Percentiles rank a stretch among this genome's conserved stretches.
Conservation (phyloP, 2,113 vertebrate species). For the Pollimyrus isidori region DNA sequence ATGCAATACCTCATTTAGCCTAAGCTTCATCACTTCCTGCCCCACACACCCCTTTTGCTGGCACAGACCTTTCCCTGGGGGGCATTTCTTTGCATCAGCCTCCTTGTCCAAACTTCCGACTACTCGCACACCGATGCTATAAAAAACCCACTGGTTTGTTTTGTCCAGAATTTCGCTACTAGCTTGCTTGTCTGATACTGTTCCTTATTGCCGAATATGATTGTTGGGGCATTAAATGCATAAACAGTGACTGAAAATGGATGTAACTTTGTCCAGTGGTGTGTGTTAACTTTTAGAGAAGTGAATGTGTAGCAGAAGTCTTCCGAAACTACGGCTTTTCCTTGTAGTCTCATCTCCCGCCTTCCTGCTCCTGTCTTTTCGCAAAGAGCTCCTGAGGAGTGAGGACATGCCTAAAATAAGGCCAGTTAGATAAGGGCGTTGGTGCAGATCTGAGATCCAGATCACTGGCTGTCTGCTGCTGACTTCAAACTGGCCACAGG, state of each 20-base stretch:
- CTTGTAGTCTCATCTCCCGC: too few species aligned
- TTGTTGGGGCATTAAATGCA: not conserved
- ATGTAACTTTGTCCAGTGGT: not conserved
- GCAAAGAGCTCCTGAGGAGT: not conserved
- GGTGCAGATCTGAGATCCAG: not conserved
- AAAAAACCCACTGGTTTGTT: not conserved
- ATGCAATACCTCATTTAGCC: not conserved
- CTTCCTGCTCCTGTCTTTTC: not conserved
- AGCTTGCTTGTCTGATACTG: not conserved
- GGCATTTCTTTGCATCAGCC: not conserved
- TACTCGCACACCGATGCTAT: not conserved
- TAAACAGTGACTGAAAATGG: not conserved
- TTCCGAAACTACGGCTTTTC: not conserved
- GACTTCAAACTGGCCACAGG: conserved; percentile 21
- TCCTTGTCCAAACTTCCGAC: not conserved
- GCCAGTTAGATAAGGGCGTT: not conserved
- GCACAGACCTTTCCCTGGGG: not conserved
- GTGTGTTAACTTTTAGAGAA: not conserved
- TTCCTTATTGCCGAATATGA: not conserved
- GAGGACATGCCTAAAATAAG: not conserved
- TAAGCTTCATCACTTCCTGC: not conserved
- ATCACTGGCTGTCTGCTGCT: not conserved
- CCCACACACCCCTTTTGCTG: not conserved
- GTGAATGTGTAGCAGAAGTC: not conserved
- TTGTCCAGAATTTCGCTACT: not conserved